Evolutionary conservation across 1,140 invertebrate genomes (phyloP).

Genomic region (Luehdorfia chinensis): DNA sequence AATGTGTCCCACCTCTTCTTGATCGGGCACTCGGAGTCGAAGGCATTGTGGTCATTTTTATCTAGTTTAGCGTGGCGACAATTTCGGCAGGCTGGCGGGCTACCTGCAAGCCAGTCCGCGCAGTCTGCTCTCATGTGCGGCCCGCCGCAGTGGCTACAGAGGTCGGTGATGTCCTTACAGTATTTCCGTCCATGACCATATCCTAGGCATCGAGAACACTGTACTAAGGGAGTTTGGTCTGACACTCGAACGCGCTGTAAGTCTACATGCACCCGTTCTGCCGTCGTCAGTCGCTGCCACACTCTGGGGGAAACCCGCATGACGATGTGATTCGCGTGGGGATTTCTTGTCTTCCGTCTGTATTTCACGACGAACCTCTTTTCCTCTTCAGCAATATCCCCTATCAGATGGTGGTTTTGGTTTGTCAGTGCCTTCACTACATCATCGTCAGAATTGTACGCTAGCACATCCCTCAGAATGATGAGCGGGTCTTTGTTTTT

Average conservation of each 20-base stretch:
- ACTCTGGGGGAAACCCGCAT: conserved; percentile 25
- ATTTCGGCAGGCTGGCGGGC: too few relatives aligned
- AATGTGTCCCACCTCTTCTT: not conserved
- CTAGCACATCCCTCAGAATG: conserved; percentile 11
- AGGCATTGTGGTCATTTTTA: too few relatives aligned
- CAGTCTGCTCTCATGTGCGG: too few relatives aligned
- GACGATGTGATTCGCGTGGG: conserved; percentile 25
- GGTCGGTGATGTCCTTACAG: conserved; percentile 12
- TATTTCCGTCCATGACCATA: not conserved
- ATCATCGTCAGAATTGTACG: conserved; percentile 17
- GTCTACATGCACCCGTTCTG: not conserved
- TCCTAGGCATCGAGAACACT: not conserved
- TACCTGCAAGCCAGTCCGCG: too few relatives aligned
- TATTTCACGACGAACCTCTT: conserved; percentile 18
- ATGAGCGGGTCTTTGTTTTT: conserved; percentile 9
- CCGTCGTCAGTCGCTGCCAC: not conserved
- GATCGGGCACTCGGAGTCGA: too few relatives aligned
- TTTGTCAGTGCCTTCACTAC: conserved; percentile 12
- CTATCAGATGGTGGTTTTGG: conserved; percentile 25
- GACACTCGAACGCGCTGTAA: not conserved
- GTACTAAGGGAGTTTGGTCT: not conserved
- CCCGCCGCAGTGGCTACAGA: not conserved
- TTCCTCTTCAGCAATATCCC: conserved; percentile 11
- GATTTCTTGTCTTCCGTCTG: conserved; percentile 28
- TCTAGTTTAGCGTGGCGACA: too few relatives aligned